Conservation (phyloP, 2,113 vertebrate genomes). For the Circaetus gallicus region DNA sequence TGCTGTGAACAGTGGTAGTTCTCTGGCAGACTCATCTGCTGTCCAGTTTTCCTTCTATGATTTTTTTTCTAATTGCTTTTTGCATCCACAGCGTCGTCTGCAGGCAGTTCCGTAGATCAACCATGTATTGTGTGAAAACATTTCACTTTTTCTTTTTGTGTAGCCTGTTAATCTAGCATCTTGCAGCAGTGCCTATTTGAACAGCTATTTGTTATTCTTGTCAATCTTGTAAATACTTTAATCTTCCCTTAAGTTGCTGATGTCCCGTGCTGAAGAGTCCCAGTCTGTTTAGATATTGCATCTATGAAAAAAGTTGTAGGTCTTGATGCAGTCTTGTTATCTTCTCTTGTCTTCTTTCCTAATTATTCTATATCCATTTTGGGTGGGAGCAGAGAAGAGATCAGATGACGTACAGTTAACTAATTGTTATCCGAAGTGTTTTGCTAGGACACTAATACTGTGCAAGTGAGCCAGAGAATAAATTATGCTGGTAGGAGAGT, state of each 20-base stretch:
- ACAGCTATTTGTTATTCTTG: background rate
- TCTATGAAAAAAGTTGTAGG: background rate
- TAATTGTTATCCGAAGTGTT: background rate
- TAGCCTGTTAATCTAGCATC: background rate
- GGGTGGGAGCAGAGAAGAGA: background rate
- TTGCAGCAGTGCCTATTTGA: background rate
- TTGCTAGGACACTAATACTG: background rate
- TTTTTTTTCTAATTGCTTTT: background rate
- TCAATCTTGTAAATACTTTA: background rate
- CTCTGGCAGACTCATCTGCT: background rate
- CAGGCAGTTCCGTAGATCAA: background rate
- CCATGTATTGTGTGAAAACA: background rate
- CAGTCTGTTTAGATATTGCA: background rate
- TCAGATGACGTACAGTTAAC: background rate
- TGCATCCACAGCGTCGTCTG: background rate
- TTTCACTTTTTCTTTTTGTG: background rate
- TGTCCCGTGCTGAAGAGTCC: background rate
- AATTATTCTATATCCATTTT: background rate
- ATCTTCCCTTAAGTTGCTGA: background rate
- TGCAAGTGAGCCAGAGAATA: background rate
- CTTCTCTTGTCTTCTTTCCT: background rate
- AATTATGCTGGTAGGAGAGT: background rate
- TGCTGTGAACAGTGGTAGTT: background rate
- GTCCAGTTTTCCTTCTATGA: background rate
- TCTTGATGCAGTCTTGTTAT: background rate